Evolutionary conservation across 2,797 vertebrate species (phyloP), one percentile per base, ranked within the genome.

Genomic region (Poeciliopsis turneri): DNA sequence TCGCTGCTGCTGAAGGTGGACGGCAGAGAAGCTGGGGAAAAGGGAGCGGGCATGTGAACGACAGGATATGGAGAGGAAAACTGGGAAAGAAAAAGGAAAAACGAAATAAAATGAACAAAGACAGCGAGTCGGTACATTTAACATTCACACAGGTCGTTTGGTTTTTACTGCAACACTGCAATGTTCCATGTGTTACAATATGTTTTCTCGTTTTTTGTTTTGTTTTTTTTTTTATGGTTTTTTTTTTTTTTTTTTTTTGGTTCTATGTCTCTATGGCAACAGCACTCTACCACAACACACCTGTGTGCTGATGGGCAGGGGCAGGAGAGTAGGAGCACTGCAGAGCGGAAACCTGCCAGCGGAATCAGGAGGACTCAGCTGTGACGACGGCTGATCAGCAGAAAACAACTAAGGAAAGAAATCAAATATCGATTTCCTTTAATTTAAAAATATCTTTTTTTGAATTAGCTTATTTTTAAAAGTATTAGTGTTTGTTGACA

Each of bases 21-120:
- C 87, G 86, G 86, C 76, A 92, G 78, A 81, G 91, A 80, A 80
- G 87, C 75, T 47, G 84, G 79, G 84, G 92, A 87, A 78, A 96
- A 92, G 77, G 96, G 92, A 82, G 96, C 92, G 91, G 93, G 93
- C 76, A 96, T 96, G 69, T 95, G 96, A 92, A 96, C 93, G 90
- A 96, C 92, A 75, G 96, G 95, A 94, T 96, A 95, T 90, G 93
- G 87, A 83, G 95, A 94, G 94, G 97, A 95, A 94, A 97, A 97
- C 97, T 99, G 96, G 93, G 93, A 92, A 95, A 93, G 87, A 86
- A 92, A 93, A 90, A 88, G 89, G 90, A 82, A 89, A 90, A 90
- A 92, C 87, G 71, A 91, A 87, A 92, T 66, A 86, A 88, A 94
- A 93, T 86, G 81, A 92, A 91, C 73, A 88, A 87, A 90, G 85